Evolutionary conservation across 2,797 vertebrate species (phyloP).

Genomic region (Scolopax rusticola): DNA sequence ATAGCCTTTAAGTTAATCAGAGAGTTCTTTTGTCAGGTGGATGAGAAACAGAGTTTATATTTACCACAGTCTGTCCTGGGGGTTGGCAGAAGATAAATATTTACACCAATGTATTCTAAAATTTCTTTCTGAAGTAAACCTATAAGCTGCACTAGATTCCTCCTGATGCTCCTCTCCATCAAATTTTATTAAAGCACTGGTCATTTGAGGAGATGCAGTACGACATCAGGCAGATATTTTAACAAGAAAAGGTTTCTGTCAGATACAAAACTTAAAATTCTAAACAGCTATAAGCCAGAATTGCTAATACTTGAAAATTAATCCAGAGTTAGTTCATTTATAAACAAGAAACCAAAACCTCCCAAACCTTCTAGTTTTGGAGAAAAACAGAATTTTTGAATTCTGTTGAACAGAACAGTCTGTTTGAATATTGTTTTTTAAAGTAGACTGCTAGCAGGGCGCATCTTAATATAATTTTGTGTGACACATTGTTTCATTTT

Average conservation of each 20-base stretch:
- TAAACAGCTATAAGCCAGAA: background rate
- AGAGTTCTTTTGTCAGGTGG: background rate
- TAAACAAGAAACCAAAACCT: background rate
- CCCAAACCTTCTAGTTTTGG: background rate
- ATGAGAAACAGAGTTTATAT: background rate
- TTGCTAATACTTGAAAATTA: background rate
- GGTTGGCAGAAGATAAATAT: background rate
- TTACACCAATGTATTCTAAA: background rate
- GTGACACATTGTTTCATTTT: background rate
- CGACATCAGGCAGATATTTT: background rate
- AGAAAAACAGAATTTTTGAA: background rate
- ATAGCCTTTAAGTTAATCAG: background rate
- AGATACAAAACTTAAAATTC: background rate
- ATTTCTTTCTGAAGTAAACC: background rate
- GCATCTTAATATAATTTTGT: background rate
- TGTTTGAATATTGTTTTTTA: background rate
- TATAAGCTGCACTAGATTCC: background rate
- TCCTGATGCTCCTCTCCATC: background rate
- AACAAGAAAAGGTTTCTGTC: background rate
- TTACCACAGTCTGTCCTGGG: background rate
- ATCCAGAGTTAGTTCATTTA: background rate
- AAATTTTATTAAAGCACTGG: background rate
- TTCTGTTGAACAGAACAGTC: too few species aligned
- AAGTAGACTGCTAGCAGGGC: background rate
- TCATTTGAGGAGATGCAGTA: background rate